Evolutionary conservation across 2,888 invertebrate genomes (phyloP).

Genomic region (Drosophila meridiana): DNA sequence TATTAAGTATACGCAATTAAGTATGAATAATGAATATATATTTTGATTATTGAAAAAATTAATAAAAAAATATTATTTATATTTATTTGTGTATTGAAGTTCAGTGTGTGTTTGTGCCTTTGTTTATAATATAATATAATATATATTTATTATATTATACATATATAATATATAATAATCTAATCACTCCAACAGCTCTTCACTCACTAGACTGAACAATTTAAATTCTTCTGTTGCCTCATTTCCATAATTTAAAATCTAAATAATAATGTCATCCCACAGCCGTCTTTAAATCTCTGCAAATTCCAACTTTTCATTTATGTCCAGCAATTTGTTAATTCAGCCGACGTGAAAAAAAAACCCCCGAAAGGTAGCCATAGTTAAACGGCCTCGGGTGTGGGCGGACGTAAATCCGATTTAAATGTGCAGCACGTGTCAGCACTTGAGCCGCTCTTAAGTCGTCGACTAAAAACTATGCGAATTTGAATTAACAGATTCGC

Average conservation of each 20-base stretch:
- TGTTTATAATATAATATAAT: no score
- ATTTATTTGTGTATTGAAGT: no score
- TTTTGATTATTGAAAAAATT: no score
- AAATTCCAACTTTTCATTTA: neutral
- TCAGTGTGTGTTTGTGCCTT: no score
- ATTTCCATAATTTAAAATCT: neutral
- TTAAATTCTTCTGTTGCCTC: neutral
- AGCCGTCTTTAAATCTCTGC: slow-evolving; percentile 1
- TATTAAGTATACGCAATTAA: no score
- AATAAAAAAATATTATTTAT: no score
- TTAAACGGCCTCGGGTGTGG: slow-evolving; percentile 25
- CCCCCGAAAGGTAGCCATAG: slow-evolving; percentile 6
- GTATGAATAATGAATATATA: no score
- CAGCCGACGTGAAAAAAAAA: neutral
- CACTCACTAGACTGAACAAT: neutral
- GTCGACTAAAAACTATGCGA: slow-evolving; percentile 25
- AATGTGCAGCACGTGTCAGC: slow-evolving; percentile 5
- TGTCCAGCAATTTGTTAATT: slow-evolving; percentile 1
- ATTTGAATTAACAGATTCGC: slow-evolving; percentile 24
- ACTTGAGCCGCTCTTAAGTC: neutral
- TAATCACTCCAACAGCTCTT: neutral
- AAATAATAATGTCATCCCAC: neutral
- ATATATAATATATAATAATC: no score
- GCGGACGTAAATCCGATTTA: slow-evolving; percentile 16
- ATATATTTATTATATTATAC: no score